These are phyloP conservation scores for Erynnis tages DNA, from an alignment of 2,888 invertebrate genomes.

Conservation along the genomic window DNA sequence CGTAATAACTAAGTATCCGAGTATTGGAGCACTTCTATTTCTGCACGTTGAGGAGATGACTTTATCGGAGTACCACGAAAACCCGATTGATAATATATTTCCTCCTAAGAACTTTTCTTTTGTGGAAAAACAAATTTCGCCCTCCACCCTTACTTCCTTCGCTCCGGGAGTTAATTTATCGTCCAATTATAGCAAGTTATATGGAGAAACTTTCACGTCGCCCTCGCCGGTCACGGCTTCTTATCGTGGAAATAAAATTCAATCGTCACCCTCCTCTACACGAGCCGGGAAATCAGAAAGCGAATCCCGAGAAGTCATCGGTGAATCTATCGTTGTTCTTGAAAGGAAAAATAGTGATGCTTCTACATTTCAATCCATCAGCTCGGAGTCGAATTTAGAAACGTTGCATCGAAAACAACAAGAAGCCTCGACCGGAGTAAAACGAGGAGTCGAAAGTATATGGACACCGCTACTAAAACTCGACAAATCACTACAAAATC, in stretches of 20 bases:
- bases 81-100: background rate
- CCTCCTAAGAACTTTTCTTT: background rate
- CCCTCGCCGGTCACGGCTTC: slow-evolving; percentile 22
- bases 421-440: slow-evolving; percentile 6
- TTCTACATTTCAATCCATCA: background rate
- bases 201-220: slow-evolving; percentile 39
- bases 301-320: slow-evolving; percentile 29
- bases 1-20: background rate
- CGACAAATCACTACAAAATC: slow-evolving; percentile 20
- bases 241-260: background rate
- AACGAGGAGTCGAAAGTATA: slow-evolving; percentile 27
- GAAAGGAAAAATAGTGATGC: slow-evolving; percentile 3
- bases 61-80: background rate
- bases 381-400: background rate
- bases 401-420: background rate
- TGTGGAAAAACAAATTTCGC: background rate
- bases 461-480: slow-evolving; percentile 3
- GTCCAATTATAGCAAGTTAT: slow-evolving; percentile 33
- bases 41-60: slow-evolving; percentile 10
- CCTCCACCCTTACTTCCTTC: background rate
- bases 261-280: background rate
- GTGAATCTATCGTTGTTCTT: slow-evolving; percentile 3
- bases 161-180: slow-evolving; percentile 34
- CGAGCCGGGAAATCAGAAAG: background rate
- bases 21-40: slow-evolving; percentile 8